Evolutionary conservation across 2,888 invertebrate species (phyloP), one percentile per base, ranked within the genome.

Genomic region (Mongoloraphidia duomilia): DNA sequence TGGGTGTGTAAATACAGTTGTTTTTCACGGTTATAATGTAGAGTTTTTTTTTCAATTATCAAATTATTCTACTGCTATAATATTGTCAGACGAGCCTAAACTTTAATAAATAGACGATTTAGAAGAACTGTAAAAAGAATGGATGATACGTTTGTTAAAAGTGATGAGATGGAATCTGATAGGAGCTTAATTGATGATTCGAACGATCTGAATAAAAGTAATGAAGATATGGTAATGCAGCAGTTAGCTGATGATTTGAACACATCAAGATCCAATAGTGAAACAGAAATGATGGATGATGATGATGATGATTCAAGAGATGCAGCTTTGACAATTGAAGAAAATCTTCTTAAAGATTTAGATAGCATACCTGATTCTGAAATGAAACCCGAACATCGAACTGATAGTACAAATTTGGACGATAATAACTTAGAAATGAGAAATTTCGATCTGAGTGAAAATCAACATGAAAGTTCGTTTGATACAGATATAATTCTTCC

Each of bases 401-500:
- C 36, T 8, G 37, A 45, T 9, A 35, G 8, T 12, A 26, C 36
- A 45, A 34, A 35, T 10, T 36, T 37, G 8, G 33, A 42, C n/a
- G 34, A 17, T 33, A 17, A 12, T 8, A 42, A 42, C 34, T 33
- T 42, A 42, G 40, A 40, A 14, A 40, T 13, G 9, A 42, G 42
- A 42, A 42, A 42, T 42, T 10, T 42, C 9, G 42, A 42, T 14
- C 14, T 33, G 33, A 13, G 44, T 13, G 50, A 50, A n/a, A 46
- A 41, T 35, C 10, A 36, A 42, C 41, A 50, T 42, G 50, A 57
- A 38, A 44, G 49, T 41, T 52, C 61, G 50, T 52, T 65, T 37
- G 61, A 56, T 26, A 52, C 57, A 10, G 63, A 66, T 54, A 65
- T 67, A 48, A 65, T 65, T 46, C 54, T 67, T 53, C 66, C 67